A percentile compares a stretch with the other conserved stretches of the same genome.
Evolutionary conservation across 2,113 vertebrate genomes (phyloP).

Genomic region (Poeciliopsis turrubarensis): DNA sequence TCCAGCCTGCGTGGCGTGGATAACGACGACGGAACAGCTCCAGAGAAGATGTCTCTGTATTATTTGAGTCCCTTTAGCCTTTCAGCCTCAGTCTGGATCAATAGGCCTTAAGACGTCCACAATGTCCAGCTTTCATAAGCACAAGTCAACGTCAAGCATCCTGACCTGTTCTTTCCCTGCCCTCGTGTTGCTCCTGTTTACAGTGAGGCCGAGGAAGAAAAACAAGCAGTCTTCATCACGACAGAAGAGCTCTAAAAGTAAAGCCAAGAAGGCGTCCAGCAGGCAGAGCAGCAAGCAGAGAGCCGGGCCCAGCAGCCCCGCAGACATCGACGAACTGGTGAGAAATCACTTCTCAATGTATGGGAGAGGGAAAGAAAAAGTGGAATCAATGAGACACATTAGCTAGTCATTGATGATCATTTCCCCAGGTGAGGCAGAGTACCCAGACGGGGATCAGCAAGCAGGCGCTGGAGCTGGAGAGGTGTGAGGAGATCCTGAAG

Average conservation of each 20-base stretch:
- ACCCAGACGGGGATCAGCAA: slow-evolving; percentile 77
- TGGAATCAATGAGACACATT: too few species aligned
- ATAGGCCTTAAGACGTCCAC: background rate
- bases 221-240: slow-evolving; percentile 75
- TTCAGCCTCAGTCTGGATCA: background rate
- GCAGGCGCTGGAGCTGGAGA: slow-evolving; percentile 88
- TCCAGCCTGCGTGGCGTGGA: slow-evolving; percentile 21
- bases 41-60: background rate
- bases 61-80: slow-evolving; percentile 1
- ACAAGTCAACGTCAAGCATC: background rate
- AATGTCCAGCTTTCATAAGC: background rate
- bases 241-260: slow-evolving; percentile 77
- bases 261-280: slow-evolving; percentile 82
- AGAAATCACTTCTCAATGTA: slow-evolving; percentile 35
- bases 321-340: slow-evolving; percentile 96
- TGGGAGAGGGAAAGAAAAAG: too few species aligned
- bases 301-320: slow-evolving; percentile 76
- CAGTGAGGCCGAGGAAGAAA: slow-evolving; percentile 92
- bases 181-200: slow-evolving; percentile 20
- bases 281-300: slow-evolving; percentile 75
- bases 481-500: slow-evolving; percentile 92
- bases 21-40: slow-evolving; percentile 6
- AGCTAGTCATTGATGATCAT: background rate
- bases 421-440: slow-evolving; percentile 87
- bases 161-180: background rate